phyloP scores from a whole-genome alignment of 2,797 vertebrate species.

The Potorous gilbertii region DNA sequence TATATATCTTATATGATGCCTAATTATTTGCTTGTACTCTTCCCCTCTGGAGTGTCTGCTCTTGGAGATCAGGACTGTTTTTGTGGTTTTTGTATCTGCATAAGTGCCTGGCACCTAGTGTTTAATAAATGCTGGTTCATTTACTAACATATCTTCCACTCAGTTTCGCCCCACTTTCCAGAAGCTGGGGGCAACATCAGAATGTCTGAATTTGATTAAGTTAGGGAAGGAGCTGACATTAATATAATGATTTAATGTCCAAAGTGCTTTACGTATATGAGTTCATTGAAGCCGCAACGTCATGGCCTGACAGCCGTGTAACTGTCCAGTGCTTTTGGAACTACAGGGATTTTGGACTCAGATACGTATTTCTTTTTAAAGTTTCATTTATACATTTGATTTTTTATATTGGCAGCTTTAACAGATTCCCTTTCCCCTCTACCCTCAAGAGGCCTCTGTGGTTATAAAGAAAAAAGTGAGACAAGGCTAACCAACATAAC shows the following conservation, averaged over 20 bases:
- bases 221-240: background rate
- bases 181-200: background rate
- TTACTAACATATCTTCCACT: background rate
- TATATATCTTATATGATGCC: background rate
- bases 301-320: background rate
- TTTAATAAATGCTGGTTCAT: background rate
- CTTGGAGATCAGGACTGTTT: background rate
- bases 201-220: background rate
- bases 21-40: background rate
- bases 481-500: background rate
- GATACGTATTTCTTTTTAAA: background rate
- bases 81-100: background rate
- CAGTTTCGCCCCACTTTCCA: background rate
- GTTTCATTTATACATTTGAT: background rate
- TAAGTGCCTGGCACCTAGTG: background rate
- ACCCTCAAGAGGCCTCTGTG: background rate
- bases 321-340: background rate
- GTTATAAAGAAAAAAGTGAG: background rate
- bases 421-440: background rate
- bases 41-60: background rate
- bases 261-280: background rate
- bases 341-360: background rate
- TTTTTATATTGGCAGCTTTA: background rate
- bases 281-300: background rate
- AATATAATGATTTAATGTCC: background rate